Percentiles rank a stretch among this genome's conserved stretches.
Conservation (phyloP, 1,140 invertebrate genomes). For the Trichogramma pretiosum region DNA sequence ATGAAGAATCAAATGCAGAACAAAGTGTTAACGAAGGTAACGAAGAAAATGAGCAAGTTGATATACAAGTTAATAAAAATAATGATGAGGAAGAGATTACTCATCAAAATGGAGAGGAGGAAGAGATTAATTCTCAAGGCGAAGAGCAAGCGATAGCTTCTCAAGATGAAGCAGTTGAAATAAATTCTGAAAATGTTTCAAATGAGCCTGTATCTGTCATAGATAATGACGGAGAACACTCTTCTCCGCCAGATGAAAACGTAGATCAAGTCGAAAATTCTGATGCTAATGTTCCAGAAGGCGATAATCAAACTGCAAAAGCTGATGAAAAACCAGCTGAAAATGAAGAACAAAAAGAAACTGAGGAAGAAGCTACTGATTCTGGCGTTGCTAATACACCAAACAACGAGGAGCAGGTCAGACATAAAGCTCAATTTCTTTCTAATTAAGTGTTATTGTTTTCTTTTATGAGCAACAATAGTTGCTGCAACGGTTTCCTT, state of each 20-base stretch:
- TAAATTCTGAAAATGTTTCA: too few species aligned
- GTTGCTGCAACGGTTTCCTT: neutral
- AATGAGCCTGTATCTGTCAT: too few species aligned
- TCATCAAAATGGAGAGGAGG: conserved; percentile 23
- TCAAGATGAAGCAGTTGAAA: too few species aligned
- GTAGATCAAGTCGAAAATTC: too few species aligned
- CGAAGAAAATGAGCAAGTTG: conserved; percentile 19
- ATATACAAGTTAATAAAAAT: conserved; percentile 19
- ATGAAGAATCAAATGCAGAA: conserved; percentile 27
- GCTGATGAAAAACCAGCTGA: conserved; percentile 25
- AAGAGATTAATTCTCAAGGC: conserved; percentile 20
- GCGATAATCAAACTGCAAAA: too few species aligned
- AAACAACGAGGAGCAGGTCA: conserved; percentile 39
- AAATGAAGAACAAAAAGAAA: conserved; percentile 25
- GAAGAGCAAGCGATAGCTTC: conserved; percentile 9
- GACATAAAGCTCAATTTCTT: too few species aligned
- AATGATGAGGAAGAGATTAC: conserved; percentile 24
- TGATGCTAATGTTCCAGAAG: conserved; percentile 29
- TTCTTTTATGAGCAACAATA: too few species aligned
- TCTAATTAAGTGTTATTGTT: too few species aligned
- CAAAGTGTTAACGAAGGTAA: conserved; percentile 25
- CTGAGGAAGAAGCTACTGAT: conserved; percentile 25
- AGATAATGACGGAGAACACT: neutral
- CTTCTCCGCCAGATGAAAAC: neutral
- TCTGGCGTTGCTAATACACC: conserved; percentile 32